Evolutionary conservation across 1,140 invertebrate genomes (phyloP).

Genomic region (Chelonus insularis): DNA sequence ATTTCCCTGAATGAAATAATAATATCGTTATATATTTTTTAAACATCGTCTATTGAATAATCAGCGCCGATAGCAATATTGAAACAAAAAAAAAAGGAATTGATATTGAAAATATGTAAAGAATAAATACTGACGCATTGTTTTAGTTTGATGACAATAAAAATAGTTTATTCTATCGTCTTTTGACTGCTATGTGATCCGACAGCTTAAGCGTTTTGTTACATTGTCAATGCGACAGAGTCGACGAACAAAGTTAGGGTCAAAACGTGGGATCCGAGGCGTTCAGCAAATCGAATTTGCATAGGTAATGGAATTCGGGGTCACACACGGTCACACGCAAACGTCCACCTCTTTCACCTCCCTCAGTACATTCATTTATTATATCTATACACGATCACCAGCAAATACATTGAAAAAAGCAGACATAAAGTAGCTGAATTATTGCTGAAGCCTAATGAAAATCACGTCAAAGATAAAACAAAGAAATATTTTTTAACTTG

Average conservation of each 20-base stretch:
- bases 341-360: conserved; percentile 10
- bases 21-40: no score
- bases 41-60: no score
- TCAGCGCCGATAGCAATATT: no score
- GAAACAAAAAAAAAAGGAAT: no score
- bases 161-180: not conserved
- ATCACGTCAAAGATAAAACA: not conserved
- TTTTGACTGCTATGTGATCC: conserved; percentile 17
- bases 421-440: not conserved
- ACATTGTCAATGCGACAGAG: conserved; percentile 22
- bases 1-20: no score
- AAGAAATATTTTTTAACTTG: no score
- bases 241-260: conserved; percentile 34
- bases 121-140: no score
- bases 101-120: no score
- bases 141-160: no score
- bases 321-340: conserved; percentile 26
- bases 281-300: conserved; percentile 32
- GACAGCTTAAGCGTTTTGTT: conserved; percentile 25
- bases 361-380: not conserved
- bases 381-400: not conserved
- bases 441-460: conserved; percentile 8
- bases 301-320: conserved; percentile 32
- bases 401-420: not conserved
- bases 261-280: conserved; percentile 34